These are phyloP conservation scores for Etheostoma perlongum DNA, from an alignment of 2,797 vertebrate species.

Conservation along the genomic window DNA sequence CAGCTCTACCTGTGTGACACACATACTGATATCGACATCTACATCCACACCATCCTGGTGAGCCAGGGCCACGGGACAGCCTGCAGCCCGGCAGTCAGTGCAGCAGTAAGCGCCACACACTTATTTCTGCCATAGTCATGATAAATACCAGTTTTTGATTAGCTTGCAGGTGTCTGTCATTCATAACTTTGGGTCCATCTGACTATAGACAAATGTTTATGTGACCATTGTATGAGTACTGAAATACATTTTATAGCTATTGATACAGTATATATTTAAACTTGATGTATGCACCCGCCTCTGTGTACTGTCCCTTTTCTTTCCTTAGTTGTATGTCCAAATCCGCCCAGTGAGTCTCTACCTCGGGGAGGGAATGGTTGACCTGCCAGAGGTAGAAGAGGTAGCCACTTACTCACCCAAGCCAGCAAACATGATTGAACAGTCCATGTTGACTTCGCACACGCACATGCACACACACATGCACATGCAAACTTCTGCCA, in stretches of 20 bases:
- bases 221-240: not conserved
- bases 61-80: constrained; percentile 83
- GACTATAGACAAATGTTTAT: not conserved
- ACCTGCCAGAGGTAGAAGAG: constrained; percentile 65
- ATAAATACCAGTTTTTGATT: not conserved
- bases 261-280: not conserved
- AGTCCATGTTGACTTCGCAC: not conserved
- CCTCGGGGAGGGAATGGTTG: constrained; percentile 70
- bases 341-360: constrained; percentile 79
- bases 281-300: not conserved
- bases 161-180: not conserved
- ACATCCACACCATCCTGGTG: constrained; percentile 87
- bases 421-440: constrained; percentile 9
- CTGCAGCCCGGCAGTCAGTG: constrained; percentile 57
- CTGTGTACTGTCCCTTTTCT: not conserved
- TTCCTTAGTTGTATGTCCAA: constrained; percentile 59
- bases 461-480: not conserved
- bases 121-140: not conserved
- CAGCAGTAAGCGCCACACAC: constrained; percentile 63
- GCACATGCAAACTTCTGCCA: not conserved
- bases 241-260: not conserved
- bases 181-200: not conserved
- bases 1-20: constrained; percentile 95
- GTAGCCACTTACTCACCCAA: constrained; percentile 7
- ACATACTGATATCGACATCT: constrained; percentile 87